These are phyloP conservation scores for Magallana nippona DNA, from an alignment of 2,888 invertebrate genomes.

Conservation along the genomic window DNA sequence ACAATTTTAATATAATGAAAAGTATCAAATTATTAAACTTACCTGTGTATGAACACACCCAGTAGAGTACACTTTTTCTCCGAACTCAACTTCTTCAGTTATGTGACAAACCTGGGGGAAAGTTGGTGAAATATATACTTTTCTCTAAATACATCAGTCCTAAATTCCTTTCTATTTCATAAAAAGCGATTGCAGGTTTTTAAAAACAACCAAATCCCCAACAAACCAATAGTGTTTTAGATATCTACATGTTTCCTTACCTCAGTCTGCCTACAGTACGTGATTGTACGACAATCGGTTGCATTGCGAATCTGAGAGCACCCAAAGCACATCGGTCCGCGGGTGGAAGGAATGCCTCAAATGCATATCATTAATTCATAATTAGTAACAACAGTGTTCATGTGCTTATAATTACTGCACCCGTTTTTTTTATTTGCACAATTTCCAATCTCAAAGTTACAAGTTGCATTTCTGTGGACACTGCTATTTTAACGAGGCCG, in stretches of 20 bases:
- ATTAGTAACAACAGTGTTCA: not conserved
- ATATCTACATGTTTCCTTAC: not conserved
- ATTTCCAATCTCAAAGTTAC: too few relatives aligned
- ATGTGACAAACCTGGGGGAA: constrained; percentile 36
- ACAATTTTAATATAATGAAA: too few relatives aligned
- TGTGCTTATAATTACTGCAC: too few relatives aligned
- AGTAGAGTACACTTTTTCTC: constrained; percentile 22
- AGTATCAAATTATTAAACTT: not conserved
- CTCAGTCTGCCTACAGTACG: constrained; percentile 22
- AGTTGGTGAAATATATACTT: not conserved
- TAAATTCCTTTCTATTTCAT: too few relatives aligned
- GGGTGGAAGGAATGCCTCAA: constrained; percentile 3
- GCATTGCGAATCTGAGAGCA: constrained; percentile 10
- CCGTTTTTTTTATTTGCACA: not conserved
- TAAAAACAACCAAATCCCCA: too few relatives aligned
- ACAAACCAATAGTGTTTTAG: too few relatives aligned
- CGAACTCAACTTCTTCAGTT: constrained; percentile 25
- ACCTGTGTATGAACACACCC: constrained; percentile 30
- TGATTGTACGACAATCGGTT: constrained; percentile 1
- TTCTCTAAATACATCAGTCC: too few relatives aligned
- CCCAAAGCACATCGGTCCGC: constrained; percentile 28
- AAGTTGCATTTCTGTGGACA: too few relatives aligned
- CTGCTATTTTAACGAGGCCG: too few relatives aligned
- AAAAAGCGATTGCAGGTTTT: too few relatives aligned
- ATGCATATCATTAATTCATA: not conserved